phyloP scores from a whole-genome alignment of 2,888 invertebrate genomes.

The Athalia rosae region DNA sequence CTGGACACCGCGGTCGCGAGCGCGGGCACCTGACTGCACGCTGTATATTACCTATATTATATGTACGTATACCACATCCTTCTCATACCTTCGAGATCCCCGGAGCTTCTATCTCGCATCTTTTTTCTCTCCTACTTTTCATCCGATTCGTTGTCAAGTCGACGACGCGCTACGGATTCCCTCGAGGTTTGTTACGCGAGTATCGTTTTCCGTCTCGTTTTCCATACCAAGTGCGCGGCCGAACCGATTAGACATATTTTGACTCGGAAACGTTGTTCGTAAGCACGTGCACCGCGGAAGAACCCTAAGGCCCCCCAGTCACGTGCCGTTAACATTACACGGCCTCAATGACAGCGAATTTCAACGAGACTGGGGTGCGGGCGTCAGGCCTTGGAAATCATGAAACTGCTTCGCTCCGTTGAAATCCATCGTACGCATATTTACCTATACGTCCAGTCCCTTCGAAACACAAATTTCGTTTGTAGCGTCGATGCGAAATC shows the following conservation, averaged over 20 bases:
- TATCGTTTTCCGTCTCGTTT: slow-evolving; percentile 28
- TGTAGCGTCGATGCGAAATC: too few species aligned
- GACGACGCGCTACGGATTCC: slow-evolving; percentile 13
- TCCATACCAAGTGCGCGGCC: slow-evolving; percentile 10
- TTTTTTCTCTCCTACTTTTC: not conserved
- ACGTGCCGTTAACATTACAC: slow-evolving; percentile 14
- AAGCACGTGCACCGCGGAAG: slow-evolving; percentile 18
- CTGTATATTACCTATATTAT: too few species aligned
- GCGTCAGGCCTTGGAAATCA: not conserved
- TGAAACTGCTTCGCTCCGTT: too few species aligned
- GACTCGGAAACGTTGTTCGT: slow-evolving; percentile 31
- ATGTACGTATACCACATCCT: too few species aligned
- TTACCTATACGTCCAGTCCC: too few species aligned
- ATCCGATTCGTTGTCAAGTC: not conserved
- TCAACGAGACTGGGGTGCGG: not conserved
- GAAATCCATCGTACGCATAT: too few species aligned
- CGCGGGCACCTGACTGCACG: not conserved
- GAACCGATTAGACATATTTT: slow-evolving; percentile 32
- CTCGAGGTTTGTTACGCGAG: slow-evolving; percentile 23
- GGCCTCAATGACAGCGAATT: not conserved
- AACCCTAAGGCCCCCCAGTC: slow-evolving; percentile 23
- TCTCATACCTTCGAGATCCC: too few species aligned
- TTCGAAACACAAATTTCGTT: too few species aligned
- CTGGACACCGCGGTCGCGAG: slow-evolving; percentile 36
- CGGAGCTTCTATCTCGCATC: not conserved